Percentiles rank a stretch among this genome's conserved stretches.
Evolutionary conservation across 1,140 invertebrate genomes (phyloP).

Genomic region (Trialeurodes vaporariorum): DNA sequence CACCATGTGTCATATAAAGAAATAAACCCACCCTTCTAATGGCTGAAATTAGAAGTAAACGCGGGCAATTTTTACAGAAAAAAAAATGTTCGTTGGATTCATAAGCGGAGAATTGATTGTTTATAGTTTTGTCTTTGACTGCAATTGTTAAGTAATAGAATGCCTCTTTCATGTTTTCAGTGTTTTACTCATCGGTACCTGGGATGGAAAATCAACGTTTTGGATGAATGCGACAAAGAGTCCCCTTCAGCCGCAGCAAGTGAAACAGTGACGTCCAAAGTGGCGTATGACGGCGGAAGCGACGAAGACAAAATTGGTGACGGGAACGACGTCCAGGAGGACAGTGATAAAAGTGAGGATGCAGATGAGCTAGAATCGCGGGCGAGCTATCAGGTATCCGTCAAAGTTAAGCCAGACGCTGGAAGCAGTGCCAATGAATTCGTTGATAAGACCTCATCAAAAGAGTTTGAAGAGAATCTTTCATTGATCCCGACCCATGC

Average conservation of each 20-base stretch:
- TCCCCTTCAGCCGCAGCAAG: constrained; percentile 37
- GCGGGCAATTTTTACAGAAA: background rate
- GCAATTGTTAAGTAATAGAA: no score
- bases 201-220: constrained; percentile 89
- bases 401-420: constrained; percentile 52
- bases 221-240: constrained; percentile 58
- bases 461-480: background rate
- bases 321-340: background rate
- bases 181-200: constrained; percentile 85
- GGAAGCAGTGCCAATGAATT: background rate
- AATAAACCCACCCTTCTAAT: no score
- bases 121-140: no score
- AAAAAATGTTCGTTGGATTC: background rate
- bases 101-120: background rate
- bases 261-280: constrained; percentile 39
- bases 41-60: no score
- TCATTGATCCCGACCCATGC: background rate
- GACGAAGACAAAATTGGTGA: background rate
- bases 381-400: constrained; percentile 52
- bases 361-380: constrained; percentile 43
- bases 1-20: no score
- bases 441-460: background rate
- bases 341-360: constrained; percentile 16
- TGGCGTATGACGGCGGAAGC: constrained; percentile 25
- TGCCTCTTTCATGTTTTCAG: constrained; percentile 39